Conservation (phyloP, 2,797 vertebrate species). For the Enteromius radiatus region DNA sequence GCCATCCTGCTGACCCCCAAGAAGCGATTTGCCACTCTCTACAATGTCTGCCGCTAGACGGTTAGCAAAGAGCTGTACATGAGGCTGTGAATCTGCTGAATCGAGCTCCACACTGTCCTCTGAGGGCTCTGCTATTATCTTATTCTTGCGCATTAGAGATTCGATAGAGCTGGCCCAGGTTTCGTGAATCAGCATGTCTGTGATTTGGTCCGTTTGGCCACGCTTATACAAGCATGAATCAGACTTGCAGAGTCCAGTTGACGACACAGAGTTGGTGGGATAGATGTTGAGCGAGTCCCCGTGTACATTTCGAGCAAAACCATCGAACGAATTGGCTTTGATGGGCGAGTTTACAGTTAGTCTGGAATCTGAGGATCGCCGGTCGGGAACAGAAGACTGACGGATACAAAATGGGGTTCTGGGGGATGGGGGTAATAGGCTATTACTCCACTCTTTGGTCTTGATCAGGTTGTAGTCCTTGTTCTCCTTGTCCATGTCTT, state of each 20-base stretch:
- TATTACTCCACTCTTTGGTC: slow-evolving; percentile 89
- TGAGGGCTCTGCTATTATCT: slow-evolving; percentile 86
- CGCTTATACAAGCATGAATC: slow-evolving; percentile 94
- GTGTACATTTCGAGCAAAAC: slow-evolving; percentile 84
- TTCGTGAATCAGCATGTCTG: slow-evolving; percentile 94
- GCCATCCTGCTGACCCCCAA: slow-evolving; percentile 79
- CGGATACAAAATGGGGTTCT: slow-evolving; percentile 87
- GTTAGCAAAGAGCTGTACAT: slow-evolving; percentile 82
- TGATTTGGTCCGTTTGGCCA: slow-evolving; percentile 89
- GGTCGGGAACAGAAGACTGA: slow-evolving; percentile 91
- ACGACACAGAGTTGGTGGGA: slow-evolving; percentile 79
- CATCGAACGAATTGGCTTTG: slow-evolving; percentile 96
- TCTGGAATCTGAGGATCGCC: slow-evolving; percentile 84
- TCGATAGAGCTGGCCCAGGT: slow-evolving; percentile 97
- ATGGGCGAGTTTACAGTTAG: slow-evolving; percentile 88
- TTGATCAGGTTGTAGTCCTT: slow-evolving; percentile 81
- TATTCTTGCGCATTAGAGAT: slow-evolving; percentile 97
- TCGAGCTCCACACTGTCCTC: slow-evolving; percentile 78
- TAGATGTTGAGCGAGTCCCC: slow-evolving; percentile 85
- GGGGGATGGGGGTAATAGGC: slow-evolving; percentile 83
- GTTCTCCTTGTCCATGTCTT: slow-evolving; percentile 90
- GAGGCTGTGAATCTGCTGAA: slow-evolving; percentile 76
- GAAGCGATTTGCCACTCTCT: slow-evolving; percentile 80
- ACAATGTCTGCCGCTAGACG: slow-evolving; percentile 84
- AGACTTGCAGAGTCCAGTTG: slow-evolving; percentile 90